Evolutionary conservation across 2,797 vertebrate species (phyloP).

Genomic region (Pseudochaenichthys georgianus): DNA sequence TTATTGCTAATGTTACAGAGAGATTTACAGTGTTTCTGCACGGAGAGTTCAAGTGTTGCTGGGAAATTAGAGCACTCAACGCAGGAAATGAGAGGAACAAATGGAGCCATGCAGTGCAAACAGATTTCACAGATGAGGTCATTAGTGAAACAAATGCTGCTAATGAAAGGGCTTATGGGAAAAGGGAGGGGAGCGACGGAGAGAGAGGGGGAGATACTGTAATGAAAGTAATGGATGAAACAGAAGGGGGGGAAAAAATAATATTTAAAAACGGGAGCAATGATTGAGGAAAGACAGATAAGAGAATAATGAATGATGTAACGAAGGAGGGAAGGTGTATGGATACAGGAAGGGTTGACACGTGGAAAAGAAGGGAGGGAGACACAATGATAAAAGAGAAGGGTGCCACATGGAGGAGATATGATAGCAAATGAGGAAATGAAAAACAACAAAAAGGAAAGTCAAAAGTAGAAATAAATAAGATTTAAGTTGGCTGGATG

Average conservation of each 20-base stretch:
- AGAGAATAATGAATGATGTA: background rate
- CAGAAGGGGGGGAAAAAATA: background rate
- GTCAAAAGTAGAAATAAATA: too few relatives aligned
- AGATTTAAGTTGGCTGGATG: too few relatives aligned
- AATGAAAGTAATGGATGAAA: background rate
- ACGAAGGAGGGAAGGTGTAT: background rate
- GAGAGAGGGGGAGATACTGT: background rate
- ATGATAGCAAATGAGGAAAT: too few relatives aligned
- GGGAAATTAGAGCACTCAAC: slow-evolving; percentile 35
- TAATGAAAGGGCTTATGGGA: slow-evolving; percentile 39
- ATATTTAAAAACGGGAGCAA: background rate
- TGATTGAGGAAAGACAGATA: background rate
- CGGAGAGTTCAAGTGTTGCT: background rate
- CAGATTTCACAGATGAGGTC: slow-evolving; percentile 58
- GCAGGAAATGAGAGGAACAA: slow-evolving; percentile 27
- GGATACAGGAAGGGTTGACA: too few relatives aligned
- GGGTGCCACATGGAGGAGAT: too few relatives aligned
- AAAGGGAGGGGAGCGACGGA: background rate
- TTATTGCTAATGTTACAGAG: background rate
- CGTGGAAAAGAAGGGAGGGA: too few relatives aligned
- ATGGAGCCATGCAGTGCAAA: slow-evolving; percentile 25
- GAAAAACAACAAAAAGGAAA: too few relatives aligned
- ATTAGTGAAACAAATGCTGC: slow-evolving; percentile 45
- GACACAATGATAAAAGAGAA: too few relatives aligned
- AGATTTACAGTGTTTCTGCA: too few relatives aligned